Percentiles rank a stretch among this genome's conserved stretches.
Evolutionary conservation across 2,888 invertebrate genomes (phyloP).

Genomic region (Lutraria lutraria): DNA sequence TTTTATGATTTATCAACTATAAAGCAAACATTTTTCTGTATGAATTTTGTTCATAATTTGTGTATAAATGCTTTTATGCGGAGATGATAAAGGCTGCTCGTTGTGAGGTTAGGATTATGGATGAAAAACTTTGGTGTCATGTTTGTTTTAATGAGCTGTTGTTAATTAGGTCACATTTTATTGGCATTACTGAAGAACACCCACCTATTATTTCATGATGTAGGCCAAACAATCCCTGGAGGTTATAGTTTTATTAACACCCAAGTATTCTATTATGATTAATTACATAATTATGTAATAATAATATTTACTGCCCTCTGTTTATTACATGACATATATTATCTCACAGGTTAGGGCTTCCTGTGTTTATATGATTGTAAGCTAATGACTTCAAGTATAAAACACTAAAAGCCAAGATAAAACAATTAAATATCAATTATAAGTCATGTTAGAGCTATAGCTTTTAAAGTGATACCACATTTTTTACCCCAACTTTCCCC

Average conservation of each 20-base stretch:
- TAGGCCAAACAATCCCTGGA: neutral
- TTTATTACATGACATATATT: neutral
- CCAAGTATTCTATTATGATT: neutral
- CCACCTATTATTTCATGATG: neutral
- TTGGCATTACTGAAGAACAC: too few species aligned
- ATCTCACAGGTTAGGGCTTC: neutral
- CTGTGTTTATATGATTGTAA: slow-evolving; percentile 16
- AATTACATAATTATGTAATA: slow-evolving; percentile 18
- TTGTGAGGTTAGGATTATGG: too few species aligned
- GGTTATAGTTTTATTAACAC: neutral
- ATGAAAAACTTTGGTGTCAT: too few species aligned
- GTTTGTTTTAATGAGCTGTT: too few species aligned
- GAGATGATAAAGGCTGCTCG: too few species aligned
- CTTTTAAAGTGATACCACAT: slow-evolving; percentile 18
- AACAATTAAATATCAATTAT: slow-evolving; percentile 6
- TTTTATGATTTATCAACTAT: too few species aligned
- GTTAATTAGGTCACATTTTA: too few species aligned
- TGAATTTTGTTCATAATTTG: too few species aligned
- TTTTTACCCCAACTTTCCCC: neutral
- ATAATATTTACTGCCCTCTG: neutral
- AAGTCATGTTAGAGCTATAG: neutral
- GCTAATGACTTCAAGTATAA: neutral
- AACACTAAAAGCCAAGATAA: neutral
- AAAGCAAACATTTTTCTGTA: too few species aligned
- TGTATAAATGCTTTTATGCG: too few species aligned